Conservation (phyloP, 1,140 invertebrate species). For the Drosophila gunungcola region DNA sequence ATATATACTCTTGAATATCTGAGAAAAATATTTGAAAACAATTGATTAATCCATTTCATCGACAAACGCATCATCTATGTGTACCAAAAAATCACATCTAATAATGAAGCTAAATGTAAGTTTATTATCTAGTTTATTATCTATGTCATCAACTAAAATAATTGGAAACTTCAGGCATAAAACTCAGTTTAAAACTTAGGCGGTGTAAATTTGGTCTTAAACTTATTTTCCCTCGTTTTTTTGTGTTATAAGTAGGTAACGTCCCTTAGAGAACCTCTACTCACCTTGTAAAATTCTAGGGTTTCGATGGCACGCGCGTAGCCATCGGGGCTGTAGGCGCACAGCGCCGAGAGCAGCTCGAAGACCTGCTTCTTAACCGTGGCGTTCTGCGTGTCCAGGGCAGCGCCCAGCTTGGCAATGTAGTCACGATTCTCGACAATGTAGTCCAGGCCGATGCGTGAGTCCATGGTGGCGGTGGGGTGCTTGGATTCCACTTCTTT, state of each 20-base stretch:
- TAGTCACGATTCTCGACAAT: slow-evolving; percentile 97
- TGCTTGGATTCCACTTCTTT: slow-evolving; percentile 9
- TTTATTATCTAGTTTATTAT: no score
- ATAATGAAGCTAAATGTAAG: no score
- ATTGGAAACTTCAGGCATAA: neutral
- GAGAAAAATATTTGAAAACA: no score
- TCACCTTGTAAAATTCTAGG: slow-evolving; percentile 94
- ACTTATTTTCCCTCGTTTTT: neutral
- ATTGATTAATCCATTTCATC: no score
- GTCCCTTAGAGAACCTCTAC: neutral
- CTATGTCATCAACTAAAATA: no score
- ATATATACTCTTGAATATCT: no score
- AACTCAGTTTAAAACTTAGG: no score
- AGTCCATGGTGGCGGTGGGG: slow-evolving; percentile 89
- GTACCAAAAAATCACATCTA: no score
- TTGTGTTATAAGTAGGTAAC: neutral
- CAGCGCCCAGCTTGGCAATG: slow-evolving; percentile 94
- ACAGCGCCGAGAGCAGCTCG: slow-evolving; percentile 94
- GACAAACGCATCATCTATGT: no score
- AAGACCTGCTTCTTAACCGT: slow-evolving; percentile 97
- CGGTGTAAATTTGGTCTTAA: no score
- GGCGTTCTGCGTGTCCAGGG: slow-evolving; percentile 92
- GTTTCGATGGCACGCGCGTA: slow-evolving; percentile 93
- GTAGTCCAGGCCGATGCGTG: slow-evolving; percentile 95
- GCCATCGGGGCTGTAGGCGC: slow-evolving; percentile 94